phyloP scores from a whole-genome alignment of 2,113 vertebrate genomes.

The Ascaphus truei region DNA sequence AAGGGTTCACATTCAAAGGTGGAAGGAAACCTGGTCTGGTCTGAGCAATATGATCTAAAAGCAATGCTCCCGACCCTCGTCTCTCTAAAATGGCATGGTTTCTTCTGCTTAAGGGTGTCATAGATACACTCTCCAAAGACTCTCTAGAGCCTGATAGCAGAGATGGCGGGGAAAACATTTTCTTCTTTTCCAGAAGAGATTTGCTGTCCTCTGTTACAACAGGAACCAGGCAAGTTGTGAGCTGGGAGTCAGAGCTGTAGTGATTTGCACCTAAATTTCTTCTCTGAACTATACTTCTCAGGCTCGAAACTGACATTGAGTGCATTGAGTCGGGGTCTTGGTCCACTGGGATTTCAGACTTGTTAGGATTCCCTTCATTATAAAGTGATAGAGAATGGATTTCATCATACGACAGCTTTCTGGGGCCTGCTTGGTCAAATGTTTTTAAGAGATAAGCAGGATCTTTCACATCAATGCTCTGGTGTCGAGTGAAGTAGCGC shows the following conservation, averaged over 20 bases:
- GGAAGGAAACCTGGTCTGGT: conserved; percentile 78
- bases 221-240: conserved; percentile 48
- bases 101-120: conserved; percentile 49
- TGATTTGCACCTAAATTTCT: conserved; percentile 72
- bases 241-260: conserved; percentile 82
- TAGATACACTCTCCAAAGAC: conserved; percentile 55
- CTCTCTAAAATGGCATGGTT: conserved; percentile 58
- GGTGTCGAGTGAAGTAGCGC: conserved; percentile 61
- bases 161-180: conserved; percentile 61
- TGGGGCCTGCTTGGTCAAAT: conserved; percentile 57
- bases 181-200: conserved; percentile 63
- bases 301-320: conserved; percentile 67
- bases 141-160: conserved; percentile 66
- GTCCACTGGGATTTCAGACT: conserved; percentile 48
- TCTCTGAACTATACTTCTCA: conserved; percentile 70
- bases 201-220: conserved; percentile 46
- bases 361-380: conserved; percentile 59
- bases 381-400: conserved; percentile 60
- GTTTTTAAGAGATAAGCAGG: conserved; percentile 59
- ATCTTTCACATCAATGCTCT: conserved; percentile 76
- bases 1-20: conserved; percentile 65
- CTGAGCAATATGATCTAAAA: conserved; percentile 64
- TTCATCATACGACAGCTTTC: conserved; percentile 74
- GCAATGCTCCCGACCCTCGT: conserved; percentile 65
- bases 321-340: conserved; percentile 60